Evolutionary conservation across 2,888 invertebrate species (phyloP).

Genomic region (Dascillus cervinus): DNA sequence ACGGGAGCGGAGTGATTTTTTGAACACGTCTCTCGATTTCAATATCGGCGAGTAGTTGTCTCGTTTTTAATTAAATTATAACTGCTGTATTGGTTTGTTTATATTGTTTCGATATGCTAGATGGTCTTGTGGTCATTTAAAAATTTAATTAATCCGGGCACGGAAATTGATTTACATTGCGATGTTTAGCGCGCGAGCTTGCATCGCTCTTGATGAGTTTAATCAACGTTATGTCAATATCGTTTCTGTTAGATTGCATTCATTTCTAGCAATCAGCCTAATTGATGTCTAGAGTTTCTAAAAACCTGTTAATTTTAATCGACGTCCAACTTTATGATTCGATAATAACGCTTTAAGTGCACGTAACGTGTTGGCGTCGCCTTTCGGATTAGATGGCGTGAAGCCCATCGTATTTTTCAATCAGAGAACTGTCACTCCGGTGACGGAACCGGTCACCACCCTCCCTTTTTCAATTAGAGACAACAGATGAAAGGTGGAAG

Average conservation of each 20-base stretch:
- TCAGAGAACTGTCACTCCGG: slow-evolving; percentile 57
- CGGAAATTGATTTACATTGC: slow-evolving; percentile 11
- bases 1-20: too few relatives aligned
- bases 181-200: slow-evolving; percentile 1
- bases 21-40: too few relatives aligned
- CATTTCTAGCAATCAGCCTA: neutral
- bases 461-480: slow-evolving; percentile 29
- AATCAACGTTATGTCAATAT: neutral
- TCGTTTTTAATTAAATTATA: slow-evolving; percentile 25
- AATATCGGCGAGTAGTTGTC: slow-evolving; percentile 17
- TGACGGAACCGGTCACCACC: slow-evolving; percentile 37
- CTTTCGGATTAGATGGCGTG: too few relatives aligned
- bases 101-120: slow-evolving; percentile 21
- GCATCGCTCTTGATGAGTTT: neutral
- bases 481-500: slow-evolving; percentile 15
- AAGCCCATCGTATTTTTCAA: slow-evolving; percentile 60
- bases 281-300: neutral
- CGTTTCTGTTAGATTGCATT: neutral
- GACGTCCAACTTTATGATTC: too few relatives aligned
- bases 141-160: slow-evolving; percentile 16
- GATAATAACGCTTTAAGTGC: too few relatives aligned
- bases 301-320: too few relatives aligned
- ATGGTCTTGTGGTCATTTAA: slow-evolving; percentile 20
- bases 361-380: too few relatives aligned
- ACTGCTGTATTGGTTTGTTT: slow-evolving; percentile 23